Conservation (phyloP, 2,888 invertebrate species). For the Cosmia trapezina region DNA sequence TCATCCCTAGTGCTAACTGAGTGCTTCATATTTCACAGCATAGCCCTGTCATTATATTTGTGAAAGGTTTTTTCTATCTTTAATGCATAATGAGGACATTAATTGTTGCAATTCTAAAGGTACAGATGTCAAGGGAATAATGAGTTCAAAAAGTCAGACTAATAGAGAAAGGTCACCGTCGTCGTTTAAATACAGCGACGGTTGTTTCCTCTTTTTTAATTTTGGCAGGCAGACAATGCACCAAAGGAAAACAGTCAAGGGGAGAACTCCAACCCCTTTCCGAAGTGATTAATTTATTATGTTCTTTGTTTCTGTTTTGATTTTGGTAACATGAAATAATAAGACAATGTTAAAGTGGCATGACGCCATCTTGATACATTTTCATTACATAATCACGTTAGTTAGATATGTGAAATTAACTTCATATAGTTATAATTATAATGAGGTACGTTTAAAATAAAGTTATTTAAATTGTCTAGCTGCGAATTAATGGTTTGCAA, state of each 20-base stretch:
- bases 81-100: slow-evolving; percentile 2
- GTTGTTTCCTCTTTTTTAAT: slow-evolving; percentile 87
- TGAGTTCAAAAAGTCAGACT: slow-evolving; percentile 62
- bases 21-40: neutral
- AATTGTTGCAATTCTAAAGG: slow-evolving; percentile 14
- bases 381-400: neutral
- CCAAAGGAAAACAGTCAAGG: slow-evolving; percentile 88
- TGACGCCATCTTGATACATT: slow-evolving; percentile 1
- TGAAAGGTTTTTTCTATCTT: neutral
- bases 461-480: neutral
- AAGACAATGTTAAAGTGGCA: slow-evolving; percentile 46
- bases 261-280: slow-evolving; percentile 85
- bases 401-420: neutral
- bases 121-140: slow-evolving; percentile 45
- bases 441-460: neutral
- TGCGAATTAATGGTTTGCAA: neutral
- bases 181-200: slow-evolving; percentile 80
- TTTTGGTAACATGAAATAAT: slow-evolving; percentile 77
- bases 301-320: slow-evolving; percentile 89
- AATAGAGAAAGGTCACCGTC: slow-evolving; percentile 80
- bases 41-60: neutral
- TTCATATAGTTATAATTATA: neutral
- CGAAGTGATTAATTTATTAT: slow-evolving; percentile 89
- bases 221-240: slow-evolving; percentile 88
- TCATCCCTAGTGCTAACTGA: too few species aligned